Base-by-base conservation (phyloP, 2,113 vertebrate genomes). In the Zeus faber region DNA sequence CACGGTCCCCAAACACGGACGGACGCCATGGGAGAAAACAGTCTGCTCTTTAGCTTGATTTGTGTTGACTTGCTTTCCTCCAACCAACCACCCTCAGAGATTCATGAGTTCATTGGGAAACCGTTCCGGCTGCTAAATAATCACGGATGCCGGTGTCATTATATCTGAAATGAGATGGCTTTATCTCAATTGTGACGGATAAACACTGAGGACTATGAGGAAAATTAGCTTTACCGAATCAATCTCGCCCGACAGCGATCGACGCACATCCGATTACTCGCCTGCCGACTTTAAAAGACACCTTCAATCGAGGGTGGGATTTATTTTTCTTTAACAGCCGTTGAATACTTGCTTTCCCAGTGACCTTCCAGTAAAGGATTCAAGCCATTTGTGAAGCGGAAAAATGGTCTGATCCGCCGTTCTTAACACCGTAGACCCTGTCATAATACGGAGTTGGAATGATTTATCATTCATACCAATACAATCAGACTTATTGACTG, bases 31-130 rank as follows among this genome's bases (percentile, higher is more conserved):
- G 58, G 45, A 24, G 47, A 55, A 75, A 79, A 68, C 57, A 70
- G 66, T 78, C 72, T 66, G 54, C 62, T 60, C 21, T 79, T 83
- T 72, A 63, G 65, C 55, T 82, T 76, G 62, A 84, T 84, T 83
- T 76, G 79, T 81, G 64, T 57, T 46, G 83, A 76, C 54, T 62
- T 52, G 65, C 83, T 85, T 76, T 27, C 27, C 13, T 46, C 23
- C 23, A 73, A 80, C 82, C 84, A 74, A 66, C 61, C n/a, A 56
- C 57, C 63, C 49, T 46, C 48, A 46, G 45, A 88, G 86, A 89
- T 86, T 77, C 84, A 88, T 83, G 73, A 67, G 60, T 82, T 82
- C 77, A 85, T 87, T 77, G 80, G 27, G 25, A 71, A 65, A 80
- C 74, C 58, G 66, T 40, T 60, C 46, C 25, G 65, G 80, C 66